Conservation (phyloP, 2,113 vertebrate genomes). For the Acrocephalus arundinaceus region DNA sequence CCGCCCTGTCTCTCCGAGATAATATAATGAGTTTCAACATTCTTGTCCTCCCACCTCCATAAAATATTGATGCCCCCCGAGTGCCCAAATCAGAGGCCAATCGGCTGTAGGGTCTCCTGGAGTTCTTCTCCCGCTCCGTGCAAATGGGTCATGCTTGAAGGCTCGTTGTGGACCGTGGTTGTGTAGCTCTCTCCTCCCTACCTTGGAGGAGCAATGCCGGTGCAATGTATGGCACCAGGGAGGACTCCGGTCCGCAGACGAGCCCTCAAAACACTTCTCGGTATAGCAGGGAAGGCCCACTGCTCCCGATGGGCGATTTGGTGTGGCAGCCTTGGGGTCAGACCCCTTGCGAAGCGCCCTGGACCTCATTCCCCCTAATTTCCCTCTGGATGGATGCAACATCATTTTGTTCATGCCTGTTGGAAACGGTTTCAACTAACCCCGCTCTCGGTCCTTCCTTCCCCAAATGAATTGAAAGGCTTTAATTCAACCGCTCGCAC, state of each 20-base stretch:
- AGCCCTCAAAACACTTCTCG: neutral
- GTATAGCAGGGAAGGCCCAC: too few species aligned
- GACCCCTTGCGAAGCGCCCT: neutral
- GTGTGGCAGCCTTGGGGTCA: neutral
- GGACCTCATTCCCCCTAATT: neutral
- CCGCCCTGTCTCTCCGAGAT: neutral
- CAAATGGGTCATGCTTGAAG: neutral
- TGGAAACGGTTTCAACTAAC: slow-evolving; percentile 28
- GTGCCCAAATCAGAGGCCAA: neutral
- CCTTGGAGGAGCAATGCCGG: too few species aligned
- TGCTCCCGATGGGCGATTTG: fast-evolving
- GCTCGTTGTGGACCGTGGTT: neutral
- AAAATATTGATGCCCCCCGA: neutral
- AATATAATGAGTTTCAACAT: neutral
- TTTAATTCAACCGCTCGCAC: neutral
- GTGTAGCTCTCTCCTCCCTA: neutral
- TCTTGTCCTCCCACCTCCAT: neutral
- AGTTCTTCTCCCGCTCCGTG: neutral
- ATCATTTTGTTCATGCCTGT: slow-evolving; percentile 12
- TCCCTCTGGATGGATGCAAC: neutral
- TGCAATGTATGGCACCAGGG: neutral
- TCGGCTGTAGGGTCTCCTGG: neutral
- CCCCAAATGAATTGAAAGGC: slow-evolving; percentile 21
- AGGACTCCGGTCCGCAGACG: neutral
- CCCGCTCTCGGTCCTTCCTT: neutral